phyloP scores from a whole-genome alignment of 2,113 vertebrate genomes.

The Morone chrysops region DNA sequence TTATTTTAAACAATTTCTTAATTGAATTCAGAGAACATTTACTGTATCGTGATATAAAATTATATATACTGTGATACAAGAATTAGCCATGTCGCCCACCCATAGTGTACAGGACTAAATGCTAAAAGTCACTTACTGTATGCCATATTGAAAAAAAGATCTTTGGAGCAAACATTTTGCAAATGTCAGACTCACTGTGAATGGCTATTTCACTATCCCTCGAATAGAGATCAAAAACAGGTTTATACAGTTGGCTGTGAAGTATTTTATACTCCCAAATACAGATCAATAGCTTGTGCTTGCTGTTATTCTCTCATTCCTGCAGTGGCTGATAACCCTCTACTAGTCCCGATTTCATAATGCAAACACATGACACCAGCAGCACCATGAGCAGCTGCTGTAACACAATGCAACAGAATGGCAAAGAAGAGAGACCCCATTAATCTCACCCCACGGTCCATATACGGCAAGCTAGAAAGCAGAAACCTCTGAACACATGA shows the following conservation, averaged over 20 bases:
- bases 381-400: conserved; percentile 72
- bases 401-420: conserved; percentile 81
- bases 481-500: conserved; percentile 41
- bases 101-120: background rate
- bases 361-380: conserved; percentile 73
- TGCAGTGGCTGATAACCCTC: conserved; percentile 72
- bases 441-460: conserved; percentile 70
- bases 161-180: conserved; percentile 41
- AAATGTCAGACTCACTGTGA: conserved; percentile 63
- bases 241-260: conserved; percentile 39
- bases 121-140: background rate
- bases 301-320: conserved; percentile 56
- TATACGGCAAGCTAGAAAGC: conserved; percentile 59
- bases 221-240: conserved; percentile 35
- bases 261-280: conserved; percentile 40
- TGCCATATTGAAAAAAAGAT: conserved; percentile 5
- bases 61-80: no score
- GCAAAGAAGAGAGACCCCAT: conserved; percentile 70
- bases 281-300: conserved; percentile 60
- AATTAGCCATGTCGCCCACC: no score
- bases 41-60: no score
- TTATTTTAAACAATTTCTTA: no score
- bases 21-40: no score
- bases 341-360: conserved; percentile 74
- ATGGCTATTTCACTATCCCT: conserved; percentile 54